Evolutionary conservation across 2,113 vertebrate genomes (phyloP).

Genomic region (Pseudorectes ferrugineus): DNA sequence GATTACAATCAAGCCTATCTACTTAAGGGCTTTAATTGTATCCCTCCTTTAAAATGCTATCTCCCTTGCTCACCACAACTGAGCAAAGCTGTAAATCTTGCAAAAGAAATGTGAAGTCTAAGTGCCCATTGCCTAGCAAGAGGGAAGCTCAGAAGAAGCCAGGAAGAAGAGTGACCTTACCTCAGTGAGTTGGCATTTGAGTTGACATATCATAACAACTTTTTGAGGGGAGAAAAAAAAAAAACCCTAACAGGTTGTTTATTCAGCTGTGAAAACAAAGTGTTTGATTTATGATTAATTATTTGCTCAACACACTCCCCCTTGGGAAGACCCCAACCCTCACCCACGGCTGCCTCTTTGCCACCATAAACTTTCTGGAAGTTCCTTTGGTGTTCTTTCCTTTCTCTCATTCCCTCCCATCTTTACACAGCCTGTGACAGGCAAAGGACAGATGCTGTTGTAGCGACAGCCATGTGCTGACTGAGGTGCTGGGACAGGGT

Average conservation of each 20-base stretch:
- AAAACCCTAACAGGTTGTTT: background rate
- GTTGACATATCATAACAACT: accelerated
- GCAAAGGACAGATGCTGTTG: background rate
- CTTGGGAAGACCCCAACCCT: background rate
- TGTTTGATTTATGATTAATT: background rate
- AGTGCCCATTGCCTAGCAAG: background rate
- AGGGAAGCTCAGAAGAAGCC: background rate
- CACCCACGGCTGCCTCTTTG: accelerated
- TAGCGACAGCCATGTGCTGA: background rate
- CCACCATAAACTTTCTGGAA: background rate
- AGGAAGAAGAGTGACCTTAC: background rate
- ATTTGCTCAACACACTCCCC: background rate
- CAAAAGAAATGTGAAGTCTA: background rate
- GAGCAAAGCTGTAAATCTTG: background rate
- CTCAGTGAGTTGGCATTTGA: background rate
- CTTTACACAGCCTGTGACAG: background rate
- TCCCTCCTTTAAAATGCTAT: background rate
- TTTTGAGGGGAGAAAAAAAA: accelerated
- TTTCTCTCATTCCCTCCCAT: background rate
- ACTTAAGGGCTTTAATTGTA: background rate
- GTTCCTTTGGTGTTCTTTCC: background rate
- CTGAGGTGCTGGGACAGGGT: background rate
- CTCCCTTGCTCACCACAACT: background rate
- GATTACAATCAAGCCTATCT: background rate
- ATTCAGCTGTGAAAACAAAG: background rate